Evolutionary conservation across 2,113 vertebrate species (phyloP).

Genomic region (Opisthocomus hoazin): DNA sequence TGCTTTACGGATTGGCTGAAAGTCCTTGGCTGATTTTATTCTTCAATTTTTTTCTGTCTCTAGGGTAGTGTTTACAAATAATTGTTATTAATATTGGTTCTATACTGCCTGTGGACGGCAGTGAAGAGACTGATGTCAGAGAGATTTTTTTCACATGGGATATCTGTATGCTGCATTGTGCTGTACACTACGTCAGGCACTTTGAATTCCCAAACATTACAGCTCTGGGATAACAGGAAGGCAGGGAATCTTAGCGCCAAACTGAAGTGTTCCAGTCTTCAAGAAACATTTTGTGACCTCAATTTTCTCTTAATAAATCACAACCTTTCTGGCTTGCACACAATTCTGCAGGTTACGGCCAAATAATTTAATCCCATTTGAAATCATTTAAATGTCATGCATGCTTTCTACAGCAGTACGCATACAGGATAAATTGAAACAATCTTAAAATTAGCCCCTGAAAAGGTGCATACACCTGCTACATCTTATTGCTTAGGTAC

Average conservation of each 20-base stretch:
- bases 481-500: background rate
- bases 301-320: conserved; percentile 56
- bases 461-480: background rate
- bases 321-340: conserved; percentile 46
- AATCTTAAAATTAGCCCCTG: background rate
- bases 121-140: background rate
- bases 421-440: background rate
- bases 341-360: background rate
- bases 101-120: conserved; percentile 17
- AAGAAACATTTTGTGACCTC: conserved; percentile 65
- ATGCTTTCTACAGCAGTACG: background rate
- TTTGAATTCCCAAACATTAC: conserved; percentile 63
- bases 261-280: conserved; percentile 64
- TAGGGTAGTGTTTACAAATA: background rate
- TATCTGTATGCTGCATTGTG: conserved; percentile 36
- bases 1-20: background rate
- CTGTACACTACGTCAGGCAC: background rate
- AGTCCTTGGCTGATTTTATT: background rate
- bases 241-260: conserved; percentile 33
- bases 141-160: background rate
- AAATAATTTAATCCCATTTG: conserved; percentile 47
- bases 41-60: background rate
- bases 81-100: background rate
- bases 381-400: conserved; percentile 33
- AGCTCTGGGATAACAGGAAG: conserved; percentile 46